Percentiles rank a stretch among this genome's conserved stretches.
Evolutionary conservation across 1,140 invertebrate species (phyloP).

Genomic region (Colletes latitarsis): DNA sequence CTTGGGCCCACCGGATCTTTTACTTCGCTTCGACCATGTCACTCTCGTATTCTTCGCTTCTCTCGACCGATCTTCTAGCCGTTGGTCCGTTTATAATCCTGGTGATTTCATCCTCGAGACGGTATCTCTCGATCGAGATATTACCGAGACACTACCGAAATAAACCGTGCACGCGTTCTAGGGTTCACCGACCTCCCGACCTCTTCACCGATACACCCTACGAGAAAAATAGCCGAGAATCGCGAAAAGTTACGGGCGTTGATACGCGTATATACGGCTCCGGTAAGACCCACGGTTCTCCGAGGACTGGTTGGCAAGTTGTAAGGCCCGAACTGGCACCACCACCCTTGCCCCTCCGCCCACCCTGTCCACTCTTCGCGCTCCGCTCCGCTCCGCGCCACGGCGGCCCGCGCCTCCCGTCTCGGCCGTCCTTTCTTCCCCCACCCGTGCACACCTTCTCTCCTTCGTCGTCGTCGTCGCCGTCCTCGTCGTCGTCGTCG

Average conservation of each 20-base stretch:
- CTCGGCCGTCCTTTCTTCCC: slow-evolving; percentile 58
- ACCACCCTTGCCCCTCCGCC: slow-evolving; percentile 69
- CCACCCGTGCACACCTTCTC: slow-evolving; percentile 56
- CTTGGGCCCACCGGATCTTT: slow-evolving; percentile 29
- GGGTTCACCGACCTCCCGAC: slow-evolving; percentile 47
- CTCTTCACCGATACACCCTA: slow-evolving; percentile 22
- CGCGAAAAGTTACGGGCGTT: slow-evolving; percentile 50
- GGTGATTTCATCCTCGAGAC: slow-evolving; percentile 49
- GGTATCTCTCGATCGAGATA: no score
- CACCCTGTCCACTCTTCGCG: slow-evolving; percentile 52
- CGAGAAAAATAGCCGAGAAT: slow-evolving; percentile 50
- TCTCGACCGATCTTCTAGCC: neutral
- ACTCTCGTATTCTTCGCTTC: slow-evolving; percentile 7
- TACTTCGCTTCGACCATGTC: slow-evolving; percentile 53
- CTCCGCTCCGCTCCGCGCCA: no score
- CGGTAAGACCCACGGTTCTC: slow-evolving; percentile 73
- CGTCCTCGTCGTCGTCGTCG: slow-evolving; percentile 30
- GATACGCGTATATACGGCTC: slow-evolving; percentile 57
- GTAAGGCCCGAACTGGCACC: slow-evolving; percentile 73
- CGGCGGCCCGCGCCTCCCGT: slow-evolving; percentile 38
- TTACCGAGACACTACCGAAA: no score
- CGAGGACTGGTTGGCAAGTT: slow-evolving; percentile 75
- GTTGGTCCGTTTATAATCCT: slow-evolving; percentile 29
- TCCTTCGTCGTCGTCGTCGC: slow-evolving; percentile 42
- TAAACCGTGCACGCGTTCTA: neutral